A percentile compares a stretch with the other conserved stretches of the same genome.
phyloP scores from a whole-genome alignment of 92 coral and sea anemone species.

The Palythoa grandiflora region DNA sequence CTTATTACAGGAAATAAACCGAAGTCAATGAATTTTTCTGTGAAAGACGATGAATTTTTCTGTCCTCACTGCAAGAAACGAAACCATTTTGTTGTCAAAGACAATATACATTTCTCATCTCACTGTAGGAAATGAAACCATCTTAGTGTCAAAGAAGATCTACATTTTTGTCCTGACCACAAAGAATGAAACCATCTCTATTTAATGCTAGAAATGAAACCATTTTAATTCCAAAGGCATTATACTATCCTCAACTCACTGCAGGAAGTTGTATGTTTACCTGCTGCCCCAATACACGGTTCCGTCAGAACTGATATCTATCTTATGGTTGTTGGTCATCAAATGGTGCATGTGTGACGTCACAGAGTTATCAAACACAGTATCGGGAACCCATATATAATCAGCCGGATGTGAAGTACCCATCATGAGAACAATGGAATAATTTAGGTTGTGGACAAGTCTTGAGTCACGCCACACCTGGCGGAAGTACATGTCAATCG shows the following conservation, averaged over 20 bases:
- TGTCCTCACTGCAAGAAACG: too few species aligned
- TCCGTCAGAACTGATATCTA: slow-evolving; percentile 54
- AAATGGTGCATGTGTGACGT: slow-evolving; percentile 59
- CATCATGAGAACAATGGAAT: slow-evolving; percentile 48
- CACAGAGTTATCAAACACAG: slow-evolving; percentile 61
- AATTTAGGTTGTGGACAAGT: slow-evolving; percentile 51
- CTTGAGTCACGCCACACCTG: slow-evolving; percentile 58
- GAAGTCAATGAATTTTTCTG: too few species aligned
- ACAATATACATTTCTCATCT: not conserved
- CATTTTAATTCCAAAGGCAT: not conserved
- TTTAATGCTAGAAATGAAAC: not conserved
- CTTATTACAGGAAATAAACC: too few species aligned
- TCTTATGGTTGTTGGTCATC: slow-evolving; percentile 51
- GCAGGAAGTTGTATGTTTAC: not conserved
- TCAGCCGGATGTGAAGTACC: slow-evolving; percentile 61
- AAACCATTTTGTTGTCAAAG: not conserved
- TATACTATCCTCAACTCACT: not conserved
- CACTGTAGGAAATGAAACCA: not conserved
- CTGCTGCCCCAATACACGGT: slow-evolving; percentile 58
- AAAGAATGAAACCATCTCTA: too few species aligned
- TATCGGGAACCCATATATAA: slow-evolving; percentile 62
- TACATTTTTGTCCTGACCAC: not conserved
- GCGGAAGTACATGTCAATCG: slow-evolving; percentile 59
- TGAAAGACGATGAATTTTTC: too few species aligned
- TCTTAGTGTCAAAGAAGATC: not conserved